Conservation (phyloP, 2,888 invertebrate species). For the Epinotia demarniana region DNA sequence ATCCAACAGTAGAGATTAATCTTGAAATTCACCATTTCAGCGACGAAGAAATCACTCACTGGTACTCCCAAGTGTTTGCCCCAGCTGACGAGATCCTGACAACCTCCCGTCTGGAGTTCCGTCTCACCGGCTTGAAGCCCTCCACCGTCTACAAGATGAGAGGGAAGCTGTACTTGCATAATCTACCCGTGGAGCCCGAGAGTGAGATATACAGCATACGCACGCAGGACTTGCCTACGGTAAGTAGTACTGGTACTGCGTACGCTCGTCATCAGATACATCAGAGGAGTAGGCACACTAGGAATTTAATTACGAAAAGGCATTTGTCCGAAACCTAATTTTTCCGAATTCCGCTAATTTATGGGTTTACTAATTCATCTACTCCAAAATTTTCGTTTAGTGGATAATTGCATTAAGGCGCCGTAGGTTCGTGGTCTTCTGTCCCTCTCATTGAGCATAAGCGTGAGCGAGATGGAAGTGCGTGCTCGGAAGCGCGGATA, state of each 20-base stretch:
- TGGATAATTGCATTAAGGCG: too few relatives aligned
- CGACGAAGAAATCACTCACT: constrained; percentile 88
- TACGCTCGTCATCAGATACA: too few relatives aligned
- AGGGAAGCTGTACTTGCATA: constrained; percentile 91
- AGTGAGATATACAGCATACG: constrained; percentile 91
- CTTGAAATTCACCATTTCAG: constrained; percentile 62
- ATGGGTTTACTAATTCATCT: too few relatives aligned
- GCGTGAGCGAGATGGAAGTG: too few relatives aligned
- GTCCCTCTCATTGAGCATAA: too few relatives aligned
- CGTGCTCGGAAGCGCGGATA: too few relatives aligned
- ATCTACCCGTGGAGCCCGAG: constrained; percentile 90
- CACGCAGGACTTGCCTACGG: constrained; percentile 84
- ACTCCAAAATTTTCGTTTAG: too few relatives aligned
- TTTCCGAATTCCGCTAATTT: too few relatives aligned
- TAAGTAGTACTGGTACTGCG: constrained; percentile 52
- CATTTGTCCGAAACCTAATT: too few relatives aligned
- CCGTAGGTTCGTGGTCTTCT: too few relatives aligned
- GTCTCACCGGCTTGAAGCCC: constrained; percentile 90
- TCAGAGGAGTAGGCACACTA: too few relatives aligned
- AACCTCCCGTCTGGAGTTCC: constrained; percentile 93
- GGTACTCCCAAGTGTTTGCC: constrained; percentile 94
- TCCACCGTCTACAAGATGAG: constrained; percentile 93
- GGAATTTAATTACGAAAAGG: too few relatives aligned
- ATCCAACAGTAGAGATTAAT: background rate
- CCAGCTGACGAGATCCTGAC: constrained; percentile 94